Conservation (phyloP, 2,113 vertebrate genomes). For the Pristiophorus japonicus region DNA sequence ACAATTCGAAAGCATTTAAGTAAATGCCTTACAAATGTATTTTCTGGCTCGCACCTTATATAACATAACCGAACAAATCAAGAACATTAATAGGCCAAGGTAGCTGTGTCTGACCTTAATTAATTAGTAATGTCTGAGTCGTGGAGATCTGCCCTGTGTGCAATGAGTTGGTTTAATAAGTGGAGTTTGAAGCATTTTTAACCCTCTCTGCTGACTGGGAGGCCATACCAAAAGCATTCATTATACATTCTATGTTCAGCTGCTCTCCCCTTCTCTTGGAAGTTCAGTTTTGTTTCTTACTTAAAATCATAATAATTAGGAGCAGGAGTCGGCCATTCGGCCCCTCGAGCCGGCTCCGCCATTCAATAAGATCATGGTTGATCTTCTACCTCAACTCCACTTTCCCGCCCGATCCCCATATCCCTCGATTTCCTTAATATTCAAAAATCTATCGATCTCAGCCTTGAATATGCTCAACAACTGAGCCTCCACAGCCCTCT, state of each 20-base stretch:
- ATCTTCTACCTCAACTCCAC: too few relatives aligned
- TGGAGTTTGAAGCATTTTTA: neutral
- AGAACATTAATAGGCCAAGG: neutral
- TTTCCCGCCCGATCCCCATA: too few relatives aligned
- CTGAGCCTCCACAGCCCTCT: too few relatives aligned
- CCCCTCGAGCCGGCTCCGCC: too few relatives aligned
- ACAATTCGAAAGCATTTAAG: neutral
- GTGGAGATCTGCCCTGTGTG: neutral
- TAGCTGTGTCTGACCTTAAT: neutral
- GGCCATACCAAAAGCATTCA: too few relatives aligned
- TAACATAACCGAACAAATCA: neutral
- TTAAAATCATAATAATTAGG: neutral
- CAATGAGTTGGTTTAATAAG: neutral
- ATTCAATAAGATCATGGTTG: too few relatives aligned
- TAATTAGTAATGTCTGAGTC: neutral
- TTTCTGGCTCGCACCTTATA: neutral
- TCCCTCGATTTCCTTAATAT: too few relatives aligned
- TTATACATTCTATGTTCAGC: too few relatives aligned
- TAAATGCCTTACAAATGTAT: neutral
- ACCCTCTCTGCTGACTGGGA: neutral
- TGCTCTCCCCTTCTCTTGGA: neutral
- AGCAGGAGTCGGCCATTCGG: too few relatives aligned
- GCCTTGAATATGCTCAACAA: too few relatives aligned
- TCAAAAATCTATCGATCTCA: too few relatives aligned
- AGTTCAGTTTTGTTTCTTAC: neutral